Base-by-base conservation (phyloP, 2,113 vertebrate genomes). In the Sardina pilchardus region DNA sequence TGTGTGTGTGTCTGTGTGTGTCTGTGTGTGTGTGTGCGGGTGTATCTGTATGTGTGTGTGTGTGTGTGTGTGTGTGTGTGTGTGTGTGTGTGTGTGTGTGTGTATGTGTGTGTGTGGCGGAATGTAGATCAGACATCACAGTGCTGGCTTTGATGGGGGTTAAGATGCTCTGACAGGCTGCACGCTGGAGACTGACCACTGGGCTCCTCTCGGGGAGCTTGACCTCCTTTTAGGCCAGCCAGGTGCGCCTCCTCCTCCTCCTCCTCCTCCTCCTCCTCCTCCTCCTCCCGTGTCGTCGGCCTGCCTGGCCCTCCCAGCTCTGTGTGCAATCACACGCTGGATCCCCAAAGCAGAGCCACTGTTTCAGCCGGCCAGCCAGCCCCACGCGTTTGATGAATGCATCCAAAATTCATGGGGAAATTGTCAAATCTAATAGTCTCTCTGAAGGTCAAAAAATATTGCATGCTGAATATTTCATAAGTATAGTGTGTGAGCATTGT, bases 101-200 rank as follows among this genome's bases (percentile, higher is more conserved):
- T 30, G 8, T 30, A 0, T 71, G 50, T 71, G 9, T 71, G 63
- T 71, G 82, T 83, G 48, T 83, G 82, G 21, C 9, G 21, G 50
- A 83, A 24, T 56, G 48, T 83, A 36, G 71, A 78, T 36, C 71
- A 78, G 30, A 56, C 53, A 56, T 19, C 30, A 56, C 82, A 83
- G 42, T 48, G 82, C 48, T 59, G 82, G 47, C 82, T 83, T 83
- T 59, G 82, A 83, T 83, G 34, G n/a, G 45, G 50, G 82, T 83
- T 83, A 83, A 36, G 82, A 83, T 83, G 82, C 10, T 14, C 19
- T 83, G 82, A 83, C 82, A 83, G 45, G 75, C 90, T 82, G 86
- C 34, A 48, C 78, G 83, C 4, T 78, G 85, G 21, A n/a, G 81
- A 6, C 50, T 42, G 12, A 21, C 63, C 63, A 30, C 63, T 34